Base-by-base conservation (phyloP, 2,888 invertebrate species). In the Parnassius mnemosyne region DNA sequence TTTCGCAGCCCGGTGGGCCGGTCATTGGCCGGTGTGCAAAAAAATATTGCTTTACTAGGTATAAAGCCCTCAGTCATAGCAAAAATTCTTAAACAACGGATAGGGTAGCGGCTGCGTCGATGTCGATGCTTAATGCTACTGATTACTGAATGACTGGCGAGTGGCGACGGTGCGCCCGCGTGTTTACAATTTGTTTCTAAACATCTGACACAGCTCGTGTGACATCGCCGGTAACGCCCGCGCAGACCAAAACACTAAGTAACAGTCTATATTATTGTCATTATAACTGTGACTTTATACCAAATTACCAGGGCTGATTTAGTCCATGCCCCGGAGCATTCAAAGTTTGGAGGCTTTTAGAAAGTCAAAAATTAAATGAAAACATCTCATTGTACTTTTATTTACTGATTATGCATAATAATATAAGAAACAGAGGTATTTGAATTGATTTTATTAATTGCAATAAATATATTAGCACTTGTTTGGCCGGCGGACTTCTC, bases 11-110 rank as follows among this genome's bases (percentile, higher is more conserved):
- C 87, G 87, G 87, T 83, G 69, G 77, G 77, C 80, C 86, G 87
- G 87, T 87, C 88, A 88, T 89, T 88, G 88, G 89, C 89, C 86
- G 85, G 77, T 72, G 79, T 80, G 81, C 77, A 81, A 80, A 81
- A 81, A 53, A 78, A 83, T 3, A 80, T 83, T 77, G 77, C 77
- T 78, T 77, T 78, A 81, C 78, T 72, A 34, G 34, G 34, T 34
- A 73, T 81, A 77, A 80, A 79, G 76, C 81, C 79, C 75, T 79
- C 75, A 81, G 80, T 82, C 83, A 84, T 84, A 84, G 83, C 78
- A 79, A 74, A 78, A n/a, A 12, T 76, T 78, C 68, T 71, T 76
- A 79, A 76, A 73, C 79, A 80, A 80, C 71, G 79, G 79, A 80
- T 75, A 78, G 77, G 78, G 80, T 79, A 76, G 74, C 73, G 68